Evolutionary conservation across 2,888 invertebrate species (phyloP).

Genomic region (Syritta pipiens): DNA sequence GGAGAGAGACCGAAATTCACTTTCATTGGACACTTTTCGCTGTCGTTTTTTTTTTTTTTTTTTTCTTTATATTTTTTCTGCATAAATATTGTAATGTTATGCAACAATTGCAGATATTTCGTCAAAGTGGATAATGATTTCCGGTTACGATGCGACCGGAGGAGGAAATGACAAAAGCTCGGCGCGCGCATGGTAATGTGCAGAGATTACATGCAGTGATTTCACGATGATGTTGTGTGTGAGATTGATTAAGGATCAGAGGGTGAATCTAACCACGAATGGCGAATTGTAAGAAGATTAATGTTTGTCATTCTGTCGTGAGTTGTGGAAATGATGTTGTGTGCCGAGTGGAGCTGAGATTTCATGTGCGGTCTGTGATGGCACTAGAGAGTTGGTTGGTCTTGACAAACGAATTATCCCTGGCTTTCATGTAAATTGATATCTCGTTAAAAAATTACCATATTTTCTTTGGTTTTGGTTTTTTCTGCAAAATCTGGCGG

Average conservation of each 20-base stretch:
- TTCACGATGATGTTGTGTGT: slow-evolving; percentile 25
- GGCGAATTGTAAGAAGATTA: slow-evolving; percentile 5
- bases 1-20: slow-evolving; percentile 40
- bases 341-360: background rate
- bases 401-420: background rate
- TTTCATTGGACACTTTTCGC: slow-evolving; percentile 35
- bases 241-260: slow-evolving; percentile 39
- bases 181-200: slow-evolving; percentile 34
- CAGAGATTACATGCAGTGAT: slow-evolving; percentile 36
- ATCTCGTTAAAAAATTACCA: too few species aligned
- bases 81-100: slow-evolving; percentile 52
- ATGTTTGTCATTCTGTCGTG: slow-evolving; percentile 4
- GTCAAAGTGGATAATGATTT: slow-evolving; percentile 49
- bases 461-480: too few species aligned
- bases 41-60: slow-evolving; percentile 15
- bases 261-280: slow-evolving; percentile 21
- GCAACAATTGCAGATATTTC: slow-evolving; percentile 58
- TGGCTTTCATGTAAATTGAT: too few species aligned
- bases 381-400: background rate
- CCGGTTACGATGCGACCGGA: slow-evolving; percentile 38
- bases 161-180: slow-evolving; percentile 44
- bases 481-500: too few species aligned
- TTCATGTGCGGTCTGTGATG: too few species aligned
- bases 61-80: slow-evolving; percentile 12
- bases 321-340: background rate